phyloP scores from a whole-genome alignment of 2,797 vertebrate genomes.

The Prionace glauca region DNA sequence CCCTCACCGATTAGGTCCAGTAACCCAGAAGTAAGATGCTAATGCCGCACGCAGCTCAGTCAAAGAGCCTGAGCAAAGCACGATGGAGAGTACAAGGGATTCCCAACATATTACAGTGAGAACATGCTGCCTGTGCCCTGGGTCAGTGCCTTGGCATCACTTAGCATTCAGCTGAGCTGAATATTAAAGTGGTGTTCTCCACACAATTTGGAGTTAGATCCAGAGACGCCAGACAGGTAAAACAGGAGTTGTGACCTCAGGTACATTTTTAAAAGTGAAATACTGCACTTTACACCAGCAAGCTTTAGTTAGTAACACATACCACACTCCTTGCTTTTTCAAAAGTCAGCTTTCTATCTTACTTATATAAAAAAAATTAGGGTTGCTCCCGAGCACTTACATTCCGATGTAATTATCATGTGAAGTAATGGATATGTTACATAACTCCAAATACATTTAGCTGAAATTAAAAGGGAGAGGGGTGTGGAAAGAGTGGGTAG shows the following conservation, averaged over 20 bases:
- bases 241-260: not conserved
- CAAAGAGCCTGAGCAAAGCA: not conserved
- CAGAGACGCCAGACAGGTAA: not conserved
- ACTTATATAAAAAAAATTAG: not conserved
- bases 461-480: not conserved
- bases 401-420: not conserved
- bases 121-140: not conserved
- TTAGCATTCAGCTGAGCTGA: not conserved
- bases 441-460: not conserved
- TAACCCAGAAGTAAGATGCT: not conserved
- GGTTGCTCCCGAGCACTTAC: not conserved
- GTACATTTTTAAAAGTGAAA: not conserved
- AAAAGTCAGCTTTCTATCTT: not conserved
- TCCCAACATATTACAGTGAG: not conserved
- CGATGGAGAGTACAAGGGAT: not conserved
- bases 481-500: not conserved
- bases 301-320: not conserved
- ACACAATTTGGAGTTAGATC: not conserved
- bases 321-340: no score
- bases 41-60: not conserved
- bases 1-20: not conserved
- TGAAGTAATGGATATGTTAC: not conserved
- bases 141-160: not conserved
- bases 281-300: not conserved
- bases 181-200: not conserved